These are phyloP conservation scores for Labeo calbasu DNA, from an alignment of 2,797 vertebrate genomes.

Conservation along the genomic window DNA sequence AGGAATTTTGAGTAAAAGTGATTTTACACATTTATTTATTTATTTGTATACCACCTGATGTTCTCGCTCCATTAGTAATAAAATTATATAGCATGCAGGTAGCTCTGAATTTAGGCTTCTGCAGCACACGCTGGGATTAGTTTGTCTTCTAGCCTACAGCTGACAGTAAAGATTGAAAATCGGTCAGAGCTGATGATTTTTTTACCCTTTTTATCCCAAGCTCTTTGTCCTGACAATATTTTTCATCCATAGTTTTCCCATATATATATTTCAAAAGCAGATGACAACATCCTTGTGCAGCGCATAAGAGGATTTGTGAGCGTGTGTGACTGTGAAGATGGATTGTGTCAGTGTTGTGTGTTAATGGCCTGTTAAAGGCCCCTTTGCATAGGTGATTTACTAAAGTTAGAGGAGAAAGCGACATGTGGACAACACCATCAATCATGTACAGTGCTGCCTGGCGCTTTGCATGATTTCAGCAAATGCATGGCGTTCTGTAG, in stretches of 20 bases:
- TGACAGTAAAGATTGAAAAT: neutral
- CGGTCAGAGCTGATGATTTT: neutral
- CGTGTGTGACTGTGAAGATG: slow-evolving; percentile 2
- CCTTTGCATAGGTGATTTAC: slow-evolving; percentile 51
- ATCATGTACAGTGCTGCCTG: slow-evolving; percentile 33
- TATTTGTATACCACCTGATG: slow-evolving; percentile 26
- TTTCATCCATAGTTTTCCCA: neutral
- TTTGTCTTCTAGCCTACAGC: neutral
- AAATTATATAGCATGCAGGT: neutral
- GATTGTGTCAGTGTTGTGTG: slow-evolving; percentile 62
- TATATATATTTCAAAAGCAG: slow-evolving; percentile 6
- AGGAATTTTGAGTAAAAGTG: neutral
- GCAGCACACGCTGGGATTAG: neutral
- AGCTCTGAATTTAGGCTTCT: neutral
- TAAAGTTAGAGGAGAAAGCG: slow-evolving; percentile 39
- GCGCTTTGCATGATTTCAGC: slow-evolving; percentile 25
- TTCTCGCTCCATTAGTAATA: neutral
- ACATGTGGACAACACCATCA: slow-evolving; percentile 46
- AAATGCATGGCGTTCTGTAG: slow-evolving; percentile 31
- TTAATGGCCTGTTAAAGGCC: slow-evolving; percentile 49
- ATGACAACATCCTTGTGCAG: neutral
- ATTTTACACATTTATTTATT: slow-evolving; percentile 18
- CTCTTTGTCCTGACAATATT: neutral
- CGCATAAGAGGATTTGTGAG: neutral
- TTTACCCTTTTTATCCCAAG: neutral